Conservation (phyloP, 2,797 vertebrate species). For the Xiphophorus birchmanni region DNA sequence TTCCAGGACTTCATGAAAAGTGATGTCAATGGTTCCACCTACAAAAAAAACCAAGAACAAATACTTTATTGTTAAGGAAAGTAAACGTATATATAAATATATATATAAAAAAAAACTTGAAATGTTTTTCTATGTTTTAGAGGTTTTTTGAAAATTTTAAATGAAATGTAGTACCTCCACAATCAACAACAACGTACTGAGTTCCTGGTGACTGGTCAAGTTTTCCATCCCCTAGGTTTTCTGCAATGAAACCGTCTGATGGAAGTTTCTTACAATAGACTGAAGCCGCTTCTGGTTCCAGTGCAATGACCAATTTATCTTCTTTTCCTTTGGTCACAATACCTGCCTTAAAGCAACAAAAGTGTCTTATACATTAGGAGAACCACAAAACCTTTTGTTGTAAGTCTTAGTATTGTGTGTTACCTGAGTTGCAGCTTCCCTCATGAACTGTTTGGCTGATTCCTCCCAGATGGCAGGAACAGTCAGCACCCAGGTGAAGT, state of each 20-base stretch:
- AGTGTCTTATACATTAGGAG: neutral
- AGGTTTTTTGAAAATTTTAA: neutral
- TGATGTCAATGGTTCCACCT: too few species aligned
- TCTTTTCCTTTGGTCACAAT: rapidly evolving
- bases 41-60: too few species aligned
- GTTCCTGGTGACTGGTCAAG: neutral
- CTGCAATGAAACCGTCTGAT: conserved; percentile 10
- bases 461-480: neutral
- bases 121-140: too few species aligned
- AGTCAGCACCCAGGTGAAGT: conserved; percentile 14
- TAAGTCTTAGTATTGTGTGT: neutral
- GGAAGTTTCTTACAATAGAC: neutral
- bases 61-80: too few species aligned
- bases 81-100: too few species aligned
- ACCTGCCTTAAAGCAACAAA: neutral
- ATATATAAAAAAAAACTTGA: too few species aligned
- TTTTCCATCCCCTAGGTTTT: rapidly evolving
- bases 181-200: neutral
- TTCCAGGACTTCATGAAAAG: too few species aligned
- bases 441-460: conserved; percentile 33
- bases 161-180: conserved; percentile 11
- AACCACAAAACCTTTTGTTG: rapidly evolving
- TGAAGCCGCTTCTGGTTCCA: too few species aligned
- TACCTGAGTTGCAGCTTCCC: conserved; percentile 9
- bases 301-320: neutral